Evolutionary conservation across 1,140 invertebrate species (phyloP).

Genomic region (Acromyrmex echinatior): DNA sequence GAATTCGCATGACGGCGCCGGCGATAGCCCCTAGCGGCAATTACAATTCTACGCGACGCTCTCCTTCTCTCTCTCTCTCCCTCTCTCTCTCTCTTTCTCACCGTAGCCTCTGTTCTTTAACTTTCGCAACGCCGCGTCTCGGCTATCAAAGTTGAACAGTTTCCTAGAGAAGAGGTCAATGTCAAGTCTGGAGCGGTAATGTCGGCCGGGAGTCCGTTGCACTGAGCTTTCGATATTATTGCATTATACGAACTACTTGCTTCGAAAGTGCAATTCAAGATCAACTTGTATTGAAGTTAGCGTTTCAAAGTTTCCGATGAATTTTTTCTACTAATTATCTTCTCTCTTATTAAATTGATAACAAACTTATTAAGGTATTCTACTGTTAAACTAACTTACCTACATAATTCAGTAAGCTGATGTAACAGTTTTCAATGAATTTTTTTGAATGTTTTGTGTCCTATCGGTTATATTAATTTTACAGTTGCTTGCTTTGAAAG

Average conservation of each 20-base stretch:
- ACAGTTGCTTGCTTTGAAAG: background rate
- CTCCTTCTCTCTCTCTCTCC: background rate
- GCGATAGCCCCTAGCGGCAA: slow-evolving; percentile 48
- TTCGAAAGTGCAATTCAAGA: background rate
- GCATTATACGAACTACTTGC: background rate
- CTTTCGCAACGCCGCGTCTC: slow-evolving; percentile 40
- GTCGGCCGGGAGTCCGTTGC: slow-evolving; percentile 9
- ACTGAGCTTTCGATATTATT: slow-evolving; percentile 18
- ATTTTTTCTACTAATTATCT: background rate
- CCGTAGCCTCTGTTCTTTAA: slow-evolving; percentile 16
- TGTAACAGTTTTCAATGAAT: background rate
- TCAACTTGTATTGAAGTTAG: background rate
- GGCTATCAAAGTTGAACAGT: slow-evolving; percentile 30
- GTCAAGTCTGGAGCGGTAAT: slow-evolving; percentile 43
- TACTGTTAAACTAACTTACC: background rate
- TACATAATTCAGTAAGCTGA: background rate
- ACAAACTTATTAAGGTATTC: background rate
- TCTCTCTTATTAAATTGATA: background rate
- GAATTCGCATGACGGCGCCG: slow-evolving; percentile 57
- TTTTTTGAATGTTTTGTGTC: background rate
- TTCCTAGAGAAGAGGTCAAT: slow-evolving; percentile 53
- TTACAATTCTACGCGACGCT: slow-evolving; percentile 36
- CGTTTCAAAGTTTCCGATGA: background rate
- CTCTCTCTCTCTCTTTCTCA: background rate
- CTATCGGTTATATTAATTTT: background rate